These are phyloP conservation scores for Aplodontia rufa DNA, from an alignment of 2,113 vertebrate species.

Conservation along the genomic window DNA sequence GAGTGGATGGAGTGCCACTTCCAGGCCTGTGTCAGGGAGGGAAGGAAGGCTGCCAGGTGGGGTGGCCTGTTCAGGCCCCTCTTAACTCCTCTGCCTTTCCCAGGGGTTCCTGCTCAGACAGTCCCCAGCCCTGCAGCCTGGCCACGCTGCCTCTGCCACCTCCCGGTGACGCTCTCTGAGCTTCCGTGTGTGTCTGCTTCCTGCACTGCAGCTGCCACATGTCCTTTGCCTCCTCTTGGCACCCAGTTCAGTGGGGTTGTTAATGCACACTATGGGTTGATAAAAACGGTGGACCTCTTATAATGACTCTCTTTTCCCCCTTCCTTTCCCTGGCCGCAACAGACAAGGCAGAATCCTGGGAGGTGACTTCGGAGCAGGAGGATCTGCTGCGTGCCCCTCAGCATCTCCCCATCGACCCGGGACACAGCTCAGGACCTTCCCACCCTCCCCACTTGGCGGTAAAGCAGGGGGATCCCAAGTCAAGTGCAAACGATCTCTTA, in stretches of 20 bases:
- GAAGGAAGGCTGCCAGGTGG: background rate
- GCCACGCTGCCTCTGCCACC: background rate
- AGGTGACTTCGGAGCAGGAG: background rate
- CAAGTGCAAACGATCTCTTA: background rate
- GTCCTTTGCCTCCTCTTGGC: background rate
- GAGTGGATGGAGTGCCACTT: background rate
- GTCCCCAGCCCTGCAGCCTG: background rate
- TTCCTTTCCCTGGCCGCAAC: background rate
- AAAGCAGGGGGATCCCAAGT: background rate
- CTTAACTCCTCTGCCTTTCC: background rate
- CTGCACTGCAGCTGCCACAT: accelerated
- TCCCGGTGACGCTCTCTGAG: background rate
- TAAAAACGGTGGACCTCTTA: accelerated
- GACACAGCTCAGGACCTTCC: background rate
- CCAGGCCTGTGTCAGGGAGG: background rate
- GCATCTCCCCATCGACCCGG: accelerated
- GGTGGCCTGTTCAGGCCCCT: background rate
- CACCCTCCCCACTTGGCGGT: background rate
- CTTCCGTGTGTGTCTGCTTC: background rate
- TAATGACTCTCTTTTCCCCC: background rate
- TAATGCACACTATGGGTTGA: accelerated
- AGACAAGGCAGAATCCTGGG: background rate
- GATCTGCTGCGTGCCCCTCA: background rate
- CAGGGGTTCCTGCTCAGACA: background rate
- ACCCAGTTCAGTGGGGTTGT: background rate